Evolutionary conservation across 2,113 vertebrate species (phyloP), one percentile per base, ranked within the genome.

Genomic region (Plestiodon gilberti): DNA sequence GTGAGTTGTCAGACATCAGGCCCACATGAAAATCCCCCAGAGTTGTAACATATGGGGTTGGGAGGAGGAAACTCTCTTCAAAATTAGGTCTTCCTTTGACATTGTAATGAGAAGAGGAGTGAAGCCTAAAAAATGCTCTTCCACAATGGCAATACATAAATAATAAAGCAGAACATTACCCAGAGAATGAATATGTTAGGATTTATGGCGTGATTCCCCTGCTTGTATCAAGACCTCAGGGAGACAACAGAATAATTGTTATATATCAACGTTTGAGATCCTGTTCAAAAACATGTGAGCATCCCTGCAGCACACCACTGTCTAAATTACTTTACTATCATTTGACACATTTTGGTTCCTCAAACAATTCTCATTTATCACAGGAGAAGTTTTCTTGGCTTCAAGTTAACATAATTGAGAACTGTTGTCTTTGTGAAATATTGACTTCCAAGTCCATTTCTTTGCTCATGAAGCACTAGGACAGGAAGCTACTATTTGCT

Each of bases 161-260:
- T 23, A 67, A 15, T 76, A 82, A 83, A 90, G 73, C 62, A 30
- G 43, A 64, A 1, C 30, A 88, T 90, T 48, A 82, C 33, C 35
- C 23, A 78, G 55, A 30, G 38, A 80, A 93, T 76, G 78, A 85
- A 74, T 70, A 82, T 23, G 40, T 75, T 92, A 92, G 48, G 69
- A 2, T 93, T 91, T 92, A 90, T 70, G 30, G 76, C 81, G 85
- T 73, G n/a, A 88, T 85, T 93, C 91, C 83, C 86, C 86, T 90
- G 77, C 82, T 89, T 92, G 91, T 78, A 83, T 83, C 35, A 57
- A 0, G 79, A 93, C 61, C 62, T 87, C 7, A 86, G 78, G 84
- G 85, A 94, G 78, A 92, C n/a, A 87, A 93, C 10, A 89, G 89
- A 89, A 92, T 85, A 89, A 89, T 92, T 81, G 78, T 76, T 92